A percentile compares a stretch with the other conserved stretches of the same genome.
phyloP scores from a whole-genome alignment of 2,888 invertebrate genomes.

The Xanthorhoe designata region DNA sequence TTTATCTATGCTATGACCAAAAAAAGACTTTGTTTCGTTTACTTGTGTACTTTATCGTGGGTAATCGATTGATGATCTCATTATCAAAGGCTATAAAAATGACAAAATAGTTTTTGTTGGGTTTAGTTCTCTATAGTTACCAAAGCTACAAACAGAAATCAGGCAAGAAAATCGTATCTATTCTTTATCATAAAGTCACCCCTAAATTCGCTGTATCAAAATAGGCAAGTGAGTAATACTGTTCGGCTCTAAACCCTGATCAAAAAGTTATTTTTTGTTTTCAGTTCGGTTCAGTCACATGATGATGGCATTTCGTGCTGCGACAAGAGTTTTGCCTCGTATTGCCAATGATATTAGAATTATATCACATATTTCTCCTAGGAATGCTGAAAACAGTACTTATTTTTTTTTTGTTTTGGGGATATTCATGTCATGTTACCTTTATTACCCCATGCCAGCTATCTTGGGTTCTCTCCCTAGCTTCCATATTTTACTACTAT shows the following conservation, averaged over 20 bases:
- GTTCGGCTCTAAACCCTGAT: background rate
- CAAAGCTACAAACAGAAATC: no score
- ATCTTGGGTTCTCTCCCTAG: background rate
- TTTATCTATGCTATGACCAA: no score
- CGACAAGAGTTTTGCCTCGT: conserved; percentile 24
- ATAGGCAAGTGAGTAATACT: background rate
- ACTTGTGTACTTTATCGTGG: no score
- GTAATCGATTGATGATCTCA: no score
- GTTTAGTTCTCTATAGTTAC: no score
- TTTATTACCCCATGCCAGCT: background rate
- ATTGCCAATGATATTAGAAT: conserved; percentile 15
- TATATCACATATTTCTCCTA: conserved; percentile 14
- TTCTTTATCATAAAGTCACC: no score
- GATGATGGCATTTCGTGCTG: conserved; percentile 32
- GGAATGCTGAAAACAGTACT: conserved; percentile 33
- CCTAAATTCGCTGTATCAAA: background rate
- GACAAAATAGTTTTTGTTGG: no score
- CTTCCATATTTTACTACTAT: background rate
- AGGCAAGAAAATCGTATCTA: background rate
- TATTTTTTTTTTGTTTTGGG: conserved; percentile 10
- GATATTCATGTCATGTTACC: background rate
- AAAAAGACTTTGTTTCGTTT: no score
- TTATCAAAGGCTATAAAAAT: no score
- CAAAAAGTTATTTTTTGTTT: background rate
- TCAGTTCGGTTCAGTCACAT: background rate